Evolutionary conservation across 2,113 vertebrate genomes (phyloP), one percentile per base, ranked within the genome.

Genomic region (Amphiprion percula): DNA sequence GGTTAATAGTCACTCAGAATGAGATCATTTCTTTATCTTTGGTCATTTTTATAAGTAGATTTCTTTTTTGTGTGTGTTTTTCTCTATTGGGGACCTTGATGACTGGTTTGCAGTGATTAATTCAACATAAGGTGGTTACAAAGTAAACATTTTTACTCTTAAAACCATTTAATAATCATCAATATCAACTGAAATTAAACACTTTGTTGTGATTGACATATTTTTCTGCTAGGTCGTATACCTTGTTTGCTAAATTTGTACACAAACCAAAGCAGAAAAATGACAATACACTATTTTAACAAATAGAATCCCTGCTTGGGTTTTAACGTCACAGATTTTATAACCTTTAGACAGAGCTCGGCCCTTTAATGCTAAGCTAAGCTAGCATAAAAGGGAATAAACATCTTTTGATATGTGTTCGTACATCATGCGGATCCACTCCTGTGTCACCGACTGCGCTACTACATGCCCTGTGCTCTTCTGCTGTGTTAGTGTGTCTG

Each of bases 401-500:
- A 46, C 8, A 16, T 15, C 37, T 16, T 39, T 28, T 33, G 19
- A 17, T 15, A 5, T 30, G 6, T n/a, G 11, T 26, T 41, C 49
- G 11, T 53, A 7, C 23, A 33, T 60, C 41, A 5, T 33, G 2
- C 23, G 11, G 37, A 10, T 68, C 21, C 47, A 16, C 26, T 63
- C 56, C 5, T 0, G 4, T 28, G 28, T 52, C 4, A 9, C 11
- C 17, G 5, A 23, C 17, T 17, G 12, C 54, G 5, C 12, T 49
- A 66, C 15, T 47, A 1, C 39, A 30, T 39, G 30, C 15, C 39
- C 15, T 54, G 10, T 50, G 30, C 56, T 55, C n/a, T 3, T 30
- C 30, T 30, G 30, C 30, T 63, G 58, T 73, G 65, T 28, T 23
- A 37, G n/a, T 53, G 24, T 80, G 70, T 65, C 62, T 0, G 44